These are phyloP conservation scores for Enteromius mattozi DNA, from an alignment of 2,797 vertebrate species.

Conservation along the genomic window DNA sequence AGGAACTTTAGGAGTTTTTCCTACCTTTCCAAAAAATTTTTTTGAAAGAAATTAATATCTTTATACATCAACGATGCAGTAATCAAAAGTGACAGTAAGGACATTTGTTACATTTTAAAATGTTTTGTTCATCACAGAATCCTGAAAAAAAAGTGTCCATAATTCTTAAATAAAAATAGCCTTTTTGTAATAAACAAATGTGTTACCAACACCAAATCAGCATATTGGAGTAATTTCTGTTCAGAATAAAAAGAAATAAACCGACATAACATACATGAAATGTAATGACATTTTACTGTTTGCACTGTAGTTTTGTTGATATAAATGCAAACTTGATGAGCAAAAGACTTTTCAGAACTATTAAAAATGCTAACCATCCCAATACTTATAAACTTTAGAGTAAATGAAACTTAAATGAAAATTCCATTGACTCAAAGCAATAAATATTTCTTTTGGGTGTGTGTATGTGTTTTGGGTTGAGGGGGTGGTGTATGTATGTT, in stretches of 20 bases:
- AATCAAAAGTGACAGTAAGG: not conserved
- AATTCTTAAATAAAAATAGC: not conserved
- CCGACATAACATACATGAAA: no score
- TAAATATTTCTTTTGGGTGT: constrained; percentile 16
- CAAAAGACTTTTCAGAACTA: not conserved
- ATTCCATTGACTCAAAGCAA: not conserved
- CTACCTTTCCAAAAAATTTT: not conserved
- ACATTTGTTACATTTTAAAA: not conserved
- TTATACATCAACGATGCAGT: not conserved
- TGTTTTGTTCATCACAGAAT: not conserved
- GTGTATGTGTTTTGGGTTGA: constrained; percentile 33
- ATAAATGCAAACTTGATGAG: not conserved
- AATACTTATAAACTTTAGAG: not conserved
- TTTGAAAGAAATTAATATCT: not conserved
- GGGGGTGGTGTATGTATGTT: constrained; percentile 40
- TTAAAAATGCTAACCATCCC: not conserved
- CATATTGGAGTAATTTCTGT: not conserved
- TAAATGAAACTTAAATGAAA: not conserved
- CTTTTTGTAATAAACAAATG: not conserved
- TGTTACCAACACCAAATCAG: not conserved
- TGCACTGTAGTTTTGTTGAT: not conserved
- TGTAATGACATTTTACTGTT: not conserved
- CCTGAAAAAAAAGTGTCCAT: not conserved
- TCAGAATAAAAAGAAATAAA: not conserved
- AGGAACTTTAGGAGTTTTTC: not conserved